Base-by-base conservation (phyloP, 2,797 vertebrate species). In the Cuculus canorus region DNA sequence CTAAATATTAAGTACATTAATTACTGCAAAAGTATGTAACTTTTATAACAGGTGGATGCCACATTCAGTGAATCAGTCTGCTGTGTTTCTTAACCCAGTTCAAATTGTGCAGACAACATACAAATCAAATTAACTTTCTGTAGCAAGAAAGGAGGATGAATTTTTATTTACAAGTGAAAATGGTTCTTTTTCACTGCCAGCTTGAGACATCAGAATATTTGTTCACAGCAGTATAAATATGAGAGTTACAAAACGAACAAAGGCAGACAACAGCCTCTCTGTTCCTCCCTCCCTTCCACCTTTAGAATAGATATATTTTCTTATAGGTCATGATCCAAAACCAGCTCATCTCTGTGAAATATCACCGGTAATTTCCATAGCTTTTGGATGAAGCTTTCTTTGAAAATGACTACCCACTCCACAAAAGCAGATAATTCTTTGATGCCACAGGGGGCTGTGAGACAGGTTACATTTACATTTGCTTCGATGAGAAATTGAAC, bases 121-220 rank as follows among this genome's bases (percentile, higher is more conserved):
- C 14, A 77, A 79, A 91, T 53, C 66, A 84, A 86, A 78, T 72
- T 61, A 69, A 88, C 80, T 95, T 92, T 56, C 63, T 71, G 27
- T 28, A 82, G 59, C 50, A 72, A 66, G 70, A 45, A 88, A 33
- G 60, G 86, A 84, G 35, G 48, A 47, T 6, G 6, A 9, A 3
- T 53, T 89, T 63, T 70, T 69, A 85, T 84, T 93, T 91, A 47
- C 7, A 54, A 15, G 14, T 50, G 35, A 4, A 81, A 93, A 61
- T 32, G 25, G 9, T 81, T 82, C 18, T 79, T 82, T 91, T 82
- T 79, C 66, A 43, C 47, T 73, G 53, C 33, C 41, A 43, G n/a
- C 66, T 69, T 33, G 60, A 95, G 90, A 60, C 1, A 3, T 50
- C 59, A 30, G 82, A 59, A 24, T 78, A 64, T 88, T 92, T 93